Percentiles rank a stretch among this genome's conserved stretches.
Conservation (phyloP, 2,888 invertebrate species). For the Folsomia manolachei region DNA sequence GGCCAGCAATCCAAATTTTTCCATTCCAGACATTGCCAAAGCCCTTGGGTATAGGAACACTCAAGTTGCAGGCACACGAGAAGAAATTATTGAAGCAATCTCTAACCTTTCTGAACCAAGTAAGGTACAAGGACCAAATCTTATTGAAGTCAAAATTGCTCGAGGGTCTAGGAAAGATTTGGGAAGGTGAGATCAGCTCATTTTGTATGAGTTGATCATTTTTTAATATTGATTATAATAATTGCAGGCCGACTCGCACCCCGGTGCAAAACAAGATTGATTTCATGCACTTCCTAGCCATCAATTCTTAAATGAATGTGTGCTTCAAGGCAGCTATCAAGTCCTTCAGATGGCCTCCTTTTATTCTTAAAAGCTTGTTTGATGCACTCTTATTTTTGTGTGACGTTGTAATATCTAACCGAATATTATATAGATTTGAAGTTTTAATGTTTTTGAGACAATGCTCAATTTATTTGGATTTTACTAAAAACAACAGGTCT, state of each 20-base stretch:
- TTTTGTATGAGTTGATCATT: background rate
- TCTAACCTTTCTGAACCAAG: conserved; percentile 22
- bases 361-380: too few species aligned
- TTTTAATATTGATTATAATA: too few species aligned
- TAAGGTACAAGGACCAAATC: conserved; percentile 53
- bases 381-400: too few species aligned
- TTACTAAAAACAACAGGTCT: too few species aligned
- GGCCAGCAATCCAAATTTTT: conserved; percentile 36
- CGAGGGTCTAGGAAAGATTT: conserved; percentile 54
- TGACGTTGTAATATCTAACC: too few species aligned
- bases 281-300: conserved; percentile 55
- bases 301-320: conserved; percentile 35
- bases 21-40: conserved; percentile 40
- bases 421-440: too few species aligned
- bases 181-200: conserved; percentile 45
- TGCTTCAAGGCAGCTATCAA: too few species aligned
- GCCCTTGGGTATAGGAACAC: conserved; percentile 46
- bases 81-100: conserved; percentile 53
- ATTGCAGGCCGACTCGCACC: conserved; percentile 54
- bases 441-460: too few species aligned
- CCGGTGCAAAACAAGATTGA: conserved; percentile 56
- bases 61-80: conserved; percentile 51
- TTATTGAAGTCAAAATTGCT: conserved; percentile 54
- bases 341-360: too few species aligned
- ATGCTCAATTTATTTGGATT: too few species aligned